These are phyloP conservation scores for Acanthosepion lycidas DNA, from an alignment of 2,888 invertebrate genomes.

Conservation along the genomic window DNA sequence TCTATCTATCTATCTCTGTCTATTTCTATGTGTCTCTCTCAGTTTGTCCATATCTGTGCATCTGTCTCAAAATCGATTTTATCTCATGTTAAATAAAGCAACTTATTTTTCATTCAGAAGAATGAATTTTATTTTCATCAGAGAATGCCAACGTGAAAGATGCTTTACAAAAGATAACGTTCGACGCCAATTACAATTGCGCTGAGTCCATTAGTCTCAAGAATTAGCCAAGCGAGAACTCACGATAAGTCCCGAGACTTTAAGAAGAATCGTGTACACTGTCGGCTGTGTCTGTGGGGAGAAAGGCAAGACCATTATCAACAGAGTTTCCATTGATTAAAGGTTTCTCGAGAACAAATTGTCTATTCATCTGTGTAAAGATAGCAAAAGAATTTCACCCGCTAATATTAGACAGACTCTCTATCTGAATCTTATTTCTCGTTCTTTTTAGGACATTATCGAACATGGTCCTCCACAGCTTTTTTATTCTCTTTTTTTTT, in stretches of 20 bases:
- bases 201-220: not conserved
- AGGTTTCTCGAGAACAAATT: not conserved
- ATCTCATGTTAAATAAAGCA: not conserved
- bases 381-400: not conserved
- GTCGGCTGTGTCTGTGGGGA: not conserved
- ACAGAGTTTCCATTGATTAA: not conserved
- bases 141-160: not conserved
- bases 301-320: not conserved
- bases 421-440: no score
- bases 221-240: not conserved
- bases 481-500: no score
- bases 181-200: not conserved
- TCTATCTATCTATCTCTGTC: not conserved
- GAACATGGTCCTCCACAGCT: no score
- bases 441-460: no score
- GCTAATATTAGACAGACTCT: not conserved
- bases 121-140: not conserved
- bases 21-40: not conserved
- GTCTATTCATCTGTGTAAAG: not conserved
- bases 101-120: not conserved
- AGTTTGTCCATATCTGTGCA: not conserved
- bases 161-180: not conserved
- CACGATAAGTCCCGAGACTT: not conserved
- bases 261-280: not conserved
- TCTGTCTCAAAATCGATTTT: not conserved